Evolutionary conservation across 2,113 vertebrate genomes (phyloP).

Genomic region (Etheostoma spectabile): DNA sequence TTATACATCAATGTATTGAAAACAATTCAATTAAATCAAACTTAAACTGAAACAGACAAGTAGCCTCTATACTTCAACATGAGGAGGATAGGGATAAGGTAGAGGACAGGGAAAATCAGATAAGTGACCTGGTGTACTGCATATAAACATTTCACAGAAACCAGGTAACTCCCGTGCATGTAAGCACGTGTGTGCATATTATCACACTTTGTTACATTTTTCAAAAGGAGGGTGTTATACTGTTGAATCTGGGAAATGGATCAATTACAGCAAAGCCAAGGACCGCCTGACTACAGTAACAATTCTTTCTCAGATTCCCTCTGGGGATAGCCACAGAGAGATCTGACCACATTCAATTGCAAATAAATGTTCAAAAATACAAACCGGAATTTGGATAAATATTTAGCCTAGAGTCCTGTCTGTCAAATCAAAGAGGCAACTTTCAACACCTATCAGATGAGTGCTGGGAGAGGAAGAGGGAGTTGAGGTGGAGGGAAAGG

Average conservation of each 20-base stretch:
- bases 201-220: not conserved
- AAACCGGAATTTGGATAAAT: not conserved
- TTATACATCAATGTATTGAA: not conserved
- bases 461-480: slow-evolving; percentile 55
- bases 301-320: not conserved
- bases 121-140: not conserved
- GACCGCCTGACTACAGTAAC: not conserved
- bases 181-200: not conserved
- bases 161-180: not conserved
- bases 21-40: not conserved
- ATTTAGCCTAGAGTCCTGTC: not conserved
- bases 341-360: not conserved
- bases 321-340: not conserved
- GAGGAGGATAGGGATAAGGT: not conserved
- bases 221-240: not conserved
- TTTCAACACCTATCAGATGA: slow-evolving; percentile 84
- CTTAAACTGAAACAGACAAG: not conserved
- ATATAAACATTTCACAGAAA: not conserved
- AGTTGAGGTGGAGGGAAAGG: slow-evolving; percentile 13
- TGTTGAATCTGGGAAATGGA: no score
- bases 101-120: not conserved
- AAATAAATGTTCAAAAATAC: not conserved
- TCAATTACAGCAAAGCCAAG: not conserved
- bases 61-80: not conserved
- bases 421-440: slow-evolving; percentile 58